Evolutionary conservation across 2,113 vertebrate genomes (phyloP).

Genomic region (Macrotis lagotis): DNA sequence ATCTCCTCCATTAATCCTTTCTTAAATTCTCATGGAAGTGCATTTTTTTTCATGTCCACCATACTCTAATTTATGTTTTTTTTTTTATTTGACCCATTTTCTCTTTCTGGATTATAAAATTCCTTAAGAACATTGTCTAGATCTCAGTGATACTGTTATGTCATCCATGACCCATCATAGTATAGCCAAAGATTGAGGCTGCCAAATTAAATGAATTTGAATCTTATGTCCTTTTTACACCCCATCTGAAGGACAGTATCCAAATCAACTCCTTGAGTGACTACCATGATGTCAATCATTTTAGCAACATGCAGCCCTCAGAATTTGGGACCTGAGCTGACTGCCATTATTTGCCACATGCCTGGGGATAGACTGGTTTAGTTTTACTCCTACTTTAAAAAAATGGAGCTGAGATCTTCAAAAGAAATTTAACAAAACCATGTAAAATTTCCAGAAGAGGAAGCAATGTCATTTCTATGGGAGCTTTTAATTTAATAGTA

Average conservation of each 20-base stretch:
- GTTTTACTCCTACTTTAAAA: neutral
- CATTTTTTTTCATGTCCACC: neutral
- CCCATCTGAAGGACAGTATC: neutral
- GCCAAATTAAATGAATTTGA: neutral
- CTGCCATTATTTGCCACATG: neutral
- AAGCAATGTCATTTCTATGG: constrained; percentile 64
- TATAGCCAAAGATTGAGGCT: neutral
- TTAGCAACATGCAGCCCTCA: neutral
- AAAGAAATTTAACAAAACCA: constrained; percentile 8
- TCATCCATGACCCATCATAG: neutral
- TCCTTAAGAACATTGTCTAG: neutral
- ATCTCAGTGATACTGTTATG: neutral
- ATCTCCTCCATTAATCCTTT: neutral
- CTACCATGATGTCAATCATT: neutral
- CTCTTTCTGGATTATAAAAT: neutral
- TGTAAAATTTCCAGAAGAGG: constrained; percentile 64
- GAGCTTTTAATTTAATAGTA: constrained; percentile 69
- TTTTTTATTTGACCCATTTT: neutral
- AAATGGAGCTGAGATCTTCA: neutral
- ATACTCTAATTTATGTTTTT: neutral
- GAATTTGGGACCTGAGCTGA: neutral
- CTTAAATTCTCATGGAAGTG: neutral
- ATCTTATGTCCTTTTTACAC: neutral
- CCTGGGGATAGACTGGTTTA: neutral
- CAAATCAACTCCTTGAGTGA: neutral